A percentile compares a stretch with the other conserved stretches of the same genome.
phyloP scores from a whole-genome alignment of 1,140 invertebrate species.

The Drosophila kurseongensis region DNA sequence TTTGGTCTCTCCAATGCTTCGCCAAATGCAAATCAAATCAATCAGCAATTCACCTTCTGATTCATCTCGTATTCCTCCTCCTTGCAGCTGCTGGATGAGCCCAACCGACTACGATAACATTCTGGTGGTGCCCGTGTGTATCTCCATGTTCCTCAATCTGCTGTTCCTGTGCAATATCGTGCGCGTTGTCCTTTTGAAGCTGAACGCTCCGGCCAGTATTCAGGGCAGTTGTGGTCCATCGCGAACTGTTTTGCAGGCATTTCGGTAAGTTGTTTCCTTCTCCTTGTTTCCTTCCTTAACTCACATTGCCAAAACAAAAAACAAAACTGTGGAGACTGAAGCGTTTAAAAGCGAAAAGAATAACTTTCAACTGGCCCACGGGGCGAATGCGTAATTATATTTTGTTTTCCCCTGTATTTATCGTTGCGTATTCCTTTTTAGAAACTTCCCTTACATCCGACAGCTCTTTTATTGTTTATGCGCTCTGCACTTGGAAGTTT shows the following conservation, averaged over 20 bases:
- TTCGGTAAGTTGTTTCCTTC: slow-evolving; percentile 86
- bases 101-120: slow-evolving; percentile 89
- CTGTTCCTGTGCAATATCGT: slow-evolving; percentile 97
- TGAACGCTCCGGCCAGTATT: slow-evolving; percentile 88
- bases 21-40: slow-evolving; percentile 52
- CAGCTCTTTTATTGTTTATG: slow-evolving; percentile 53
- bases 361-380: slow-evolving; percentile 36
- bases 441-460: background rate
- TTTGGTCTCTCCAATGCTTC: slow-evolving; percentile 9
- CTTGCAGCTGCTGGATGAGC: slow-evolving; percentile 93
- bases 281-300: too few relatives aligned
- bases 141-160: slow-evolving; percentile 93
- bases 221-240: slow-evolving; percentile 87
- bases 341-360: slow-evolving; percentile 11
- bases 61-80: slow-evolving; percentile 2
- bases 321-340: slow-evolving; percentile 2
- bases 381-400: slow-evolving; percentile 77
- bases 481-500: slow-evolving; percentile 58
- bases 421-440: slow-evolving; percentile 7
- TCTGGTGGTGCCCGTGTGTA: slow-evolving; percentile 91
- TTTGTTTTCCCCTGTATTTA: slow-evolving; percentile 52
- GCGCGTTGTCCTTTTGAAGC: slow-evolving; percentile 94
- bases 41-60: slow-evolving; percentile 20
- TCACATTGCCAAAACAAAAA: slow-evolving; percentile 11
- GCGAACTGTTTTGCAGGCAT: slow-evolving; percentile 90